Percentiles rank a stretch among this genome's conserved stretches.
phyloP scores from a whole-genome alignment of 2,113 vertebrate genomes.

The Dipodomys spectabilis region DNA sequence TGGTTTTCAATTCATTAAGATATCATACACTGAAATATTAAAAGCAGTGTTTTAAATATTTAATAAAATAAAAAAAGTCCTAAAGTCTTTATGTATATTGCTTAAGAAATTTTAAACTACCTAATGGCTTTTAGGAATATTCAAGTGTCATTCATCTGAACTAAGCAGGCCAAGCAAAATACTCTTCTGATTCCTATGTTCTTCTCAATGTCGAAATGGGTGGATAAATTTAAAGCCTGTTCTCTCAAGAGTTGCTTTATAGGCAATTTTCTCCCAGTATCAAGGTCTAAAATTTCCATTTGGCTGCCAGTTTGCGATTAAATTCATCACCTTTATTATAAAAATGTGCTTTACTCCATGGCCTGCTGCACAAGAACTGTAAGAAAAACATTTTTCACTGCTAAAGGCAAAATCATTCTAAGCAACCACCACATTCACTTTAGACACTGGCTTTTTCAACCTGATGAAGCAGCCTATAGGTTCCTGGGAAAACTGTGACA shows the following conservation, averaged over 20 bases:
- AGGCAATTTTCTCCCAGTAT: constrained; percentile 91
- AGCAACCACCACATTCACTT: constrained; percentile 85
- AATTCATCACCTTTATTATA: constrained; percentile 95
- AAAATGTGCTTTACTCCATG: constrained; percentile 88
- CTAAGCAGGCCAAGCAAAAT: constrained; percentile 88
- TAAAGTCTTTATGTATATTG: constrained; percentile 7
- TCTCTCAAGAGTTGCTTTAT: constrained; percentile 91
- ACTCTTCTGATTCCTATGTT: constrained; percentile 84
- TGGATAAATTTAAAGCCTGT: constrained; percentile 90
- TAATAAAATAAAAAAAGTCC: constrained; percentile 21
- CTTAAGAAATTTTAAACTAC: constrained; percentile 60
- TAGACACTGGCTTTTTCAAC: constrained; percentile 83
- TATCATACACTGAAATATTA: constrained; percentile 23
- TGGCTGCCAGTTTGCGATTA: constrained; percentile 90
- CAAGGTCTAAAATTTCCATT: constrained; percentile 92
- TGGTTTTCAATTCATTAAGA: constrained; percentile 20
- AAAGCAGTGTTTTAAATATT: constrained; percentile 49
- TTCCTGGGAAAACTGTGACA: constrained; percentile 80
- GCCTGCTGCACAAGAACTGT: constrained; percentile 88
- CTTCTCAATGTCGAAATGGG: constrained; percentile 88
- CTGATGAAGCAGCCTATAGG: constrained; percentile 80
- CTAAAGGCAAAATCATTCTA: constrained; percentile 87
- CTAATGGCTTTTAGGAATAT: constrained; percentile 80
- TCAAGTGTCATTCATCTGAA: constrained; percentile 84
- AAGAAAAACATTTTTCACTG: constrained; percentile 90